Evolutionary conservation across 2,797 vertebrate species (phyloP).

Genomic region (Nannoperca obscura): DNA sequence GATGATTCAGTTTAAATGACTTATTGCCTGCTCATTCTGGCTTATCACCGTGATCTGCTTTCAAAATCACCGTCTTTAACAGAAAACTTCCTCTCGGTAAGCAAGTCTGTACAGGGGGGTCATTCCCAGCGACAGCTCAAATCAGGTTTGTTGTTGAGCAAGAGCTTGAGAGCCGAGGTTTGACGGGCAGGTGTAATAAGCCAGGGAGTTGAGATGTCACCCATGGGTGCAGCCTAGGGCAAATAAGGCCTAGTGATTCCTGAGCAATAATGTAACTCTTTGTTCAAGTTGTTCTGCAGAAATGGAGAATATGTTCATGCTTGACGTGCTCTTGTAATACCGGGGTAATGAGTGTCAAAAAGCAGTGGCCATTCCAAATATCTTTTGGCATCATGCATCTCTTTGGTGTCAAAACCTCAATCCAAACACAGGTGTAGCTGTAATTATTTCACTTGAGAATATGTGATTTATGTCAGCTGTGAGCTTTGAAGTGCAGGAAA

Average conservation of each 20-base stretch:
- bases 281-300: conserved; percentile 75
- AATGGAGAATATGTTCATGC: conserved; percentile 81
- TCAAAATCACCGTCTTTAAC: conserved; percentile 57
- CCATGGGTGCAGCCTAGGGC: conserved; percentile 76
- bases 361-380: conserved; percentile 74
- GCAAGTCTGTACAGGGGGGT: conserved; percentile 59
- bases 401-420: conserved; percentile 65
- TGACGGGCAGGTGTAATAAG: conserved; percentile 86
- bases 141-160: conserved; percentile 75
- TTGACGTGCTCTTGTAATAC: conserved; percentile 82
- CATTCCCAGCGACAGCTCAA: conserved; percentile 60
- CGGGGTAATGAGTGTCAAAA: conserved; percentile 80
- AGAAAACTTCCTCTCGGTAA: conserved; percentile 69
- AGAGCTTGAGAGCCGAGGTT: conserved; percentile 59
- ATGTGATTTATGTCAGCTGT: conserved; percentile 46
- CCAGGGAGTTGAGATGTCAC: conserved; percentile 80
- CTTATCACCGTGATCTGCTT: conserved; percentile 69
- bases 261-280: conserved; percentile 80
- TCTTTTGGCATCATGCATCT: conserved; percentile 69
- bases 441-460: conserved; percentile 57
- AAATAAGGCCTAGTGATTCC: conserved; percentile 70
- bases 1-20: conserved; percentile 72
- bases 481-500: conserved; percentile 45
- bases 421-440: conserved; percentile 50
- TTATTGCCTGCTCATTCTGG: conserved; percentile 72